A percentile compares a stretch with the other conserved stretches of the same genome.
Conservation (phyloP, 2,113 vertebrate species). For the Hydropotes inermis region DNA sequence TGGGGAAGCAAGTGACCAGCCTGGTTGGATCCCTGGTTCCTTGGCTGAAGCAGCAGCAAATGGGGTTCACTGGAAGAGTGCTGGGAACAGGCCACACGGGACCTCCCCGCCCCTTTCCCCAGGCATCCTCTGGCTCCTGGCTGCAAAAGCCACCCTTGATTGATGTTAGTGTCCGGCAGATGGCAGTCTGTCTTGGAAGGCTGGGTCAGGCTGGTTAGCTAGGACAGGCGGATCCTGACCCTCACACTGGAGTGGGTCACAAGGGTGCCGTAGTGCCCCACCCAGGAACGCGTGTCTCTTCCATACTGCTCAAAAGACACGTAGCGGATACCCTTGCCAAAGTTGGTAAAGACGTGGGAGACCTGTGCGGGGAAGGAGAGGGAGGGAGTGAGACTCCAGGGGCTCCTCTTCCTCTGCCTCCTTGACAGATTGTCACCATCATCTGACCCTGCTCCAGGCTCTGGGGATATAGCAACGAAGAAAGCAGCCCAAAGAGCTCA, state of each 20-base stretch:
- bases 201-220: background rate
- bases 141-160: background rate
- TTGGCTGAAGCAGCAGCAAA: background rate
- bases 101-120: accelerated
- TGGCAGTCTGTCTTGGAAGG: background rate
- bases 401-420: background rate
- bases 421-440: background rate
- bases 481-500: background rate
- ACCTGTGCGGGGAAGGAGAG: conserved; percentile 2
- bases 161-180: background rate
- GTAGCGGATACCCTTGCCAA: conserved; percentile 70
- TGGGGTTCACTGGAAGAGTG: background rate
- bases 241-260: conserved; percentile 69
- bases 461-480: background rate
- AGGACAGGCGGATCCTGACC: conserved; percentile 52
- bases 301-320: conserved; percentile 68
- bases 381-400: background rate
- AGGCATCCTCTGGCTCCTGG: background rate
- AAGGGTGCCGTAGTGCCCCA: conserved; percentile 63
- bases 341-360: conserved; percentile 60
- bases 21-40: background rate
- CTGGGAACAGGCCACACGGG: accelerated
- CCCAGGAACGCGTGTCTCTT: conserved; percentile 67
- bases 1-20: background rate
- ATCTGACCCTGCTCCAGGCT: background rate